Conservation (phyloP, 2,113 vertebrate genomes). For the Cercocebus atys region DNA sequence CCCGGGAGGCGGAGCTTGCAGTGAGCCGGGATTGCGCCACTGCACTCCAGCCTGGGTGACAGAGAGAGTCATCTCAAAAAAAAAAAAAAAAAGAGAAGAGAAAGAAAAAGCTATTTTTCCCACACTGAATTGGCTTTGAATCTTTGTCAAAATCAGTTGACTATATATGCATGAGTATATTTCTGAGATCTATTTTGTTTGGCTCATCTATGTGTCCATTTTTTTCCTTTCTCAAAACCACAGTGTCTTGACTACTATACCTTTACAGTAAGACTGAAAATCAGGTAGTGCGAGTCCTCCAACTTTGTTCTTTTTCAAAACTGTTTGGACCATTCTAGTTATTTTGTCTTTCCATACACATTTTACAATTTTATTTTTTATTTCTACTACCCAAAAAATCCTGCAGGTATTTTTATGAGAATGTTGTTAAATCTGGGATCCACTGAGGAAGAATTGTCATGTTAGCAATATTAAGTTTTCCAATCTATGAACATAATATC, state of each 20-base stretch:
- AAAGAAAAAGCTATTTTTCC: no score
- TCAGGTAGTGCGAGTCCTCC: no score
- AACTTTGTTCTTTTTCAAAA: no score
- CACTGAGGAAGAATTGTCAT: background rate
- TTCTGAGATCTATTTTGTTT: no score
- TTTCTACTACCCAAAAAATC: background rate
- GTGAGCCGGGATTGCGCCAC: no score
- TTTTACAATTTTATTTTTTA: background rate
- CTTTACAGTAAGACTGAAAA: background rate
- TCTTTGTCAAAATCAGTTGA: background rate
- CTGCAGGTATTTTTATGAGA: background rate
- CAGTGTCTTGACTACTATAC: no score
- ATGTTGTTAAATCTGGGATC: background rate
- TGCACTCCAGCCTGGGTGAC: no score
- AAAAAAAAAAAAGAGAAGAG: no score
- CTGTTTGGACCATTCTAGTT: background rate
- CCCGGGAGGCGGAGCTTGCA: no score
- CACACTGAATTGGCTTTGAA: background rate
- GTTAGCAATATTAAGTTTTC: background rate
- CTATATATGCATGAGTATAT: background rate
- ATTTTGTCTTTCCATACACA: background rate
- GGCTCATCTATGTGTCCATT: background rate
- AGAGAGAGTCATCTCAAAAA: no score
- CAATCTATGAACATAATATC: background rate
- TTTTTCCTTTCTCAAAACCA: background rate